Evolutionary conservation across 2,797 vertebrate genomes (phyloP).

Genomic region (Propithecus perrieri): DNA sequence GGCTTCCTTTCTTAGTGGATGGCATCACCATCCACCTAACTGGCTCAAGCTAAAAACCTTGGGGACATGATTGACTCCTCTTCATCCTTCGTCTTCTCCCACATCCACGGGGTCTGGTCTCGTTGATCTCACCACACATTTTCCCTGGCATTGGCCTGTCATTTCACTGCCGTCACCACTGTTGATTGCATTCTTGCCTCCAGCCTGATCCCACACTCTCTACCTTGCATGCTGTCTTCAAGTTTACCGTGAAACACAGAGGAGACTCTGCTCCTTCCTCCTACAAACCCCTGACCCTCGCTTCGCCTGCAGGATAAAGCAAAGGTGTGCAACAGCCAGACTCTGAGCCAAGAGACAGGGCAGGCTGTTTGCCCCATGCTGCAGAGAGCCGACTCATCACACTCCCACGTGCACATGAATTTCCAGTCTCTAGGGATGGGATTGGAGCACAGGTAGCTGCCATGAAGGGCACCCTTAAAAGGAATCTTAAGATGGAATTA

Average conservation of each 20-base stretch:
- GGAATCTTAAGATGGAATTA: neutral
- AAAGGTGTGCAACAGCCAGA: neutral
- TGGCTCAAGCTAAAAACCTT: neutral
- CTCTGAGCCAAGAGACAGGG: neutral
- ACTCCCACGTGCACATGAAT: accelerated
- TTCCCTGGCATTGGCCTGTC: neutral
- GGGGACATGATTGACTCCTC: neutral
- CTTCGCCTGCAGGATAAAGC: neutral
- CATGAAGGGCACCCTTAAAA: neutral
- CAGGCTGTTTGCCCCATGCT: accelerated
- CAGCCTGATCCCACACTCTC: neutral
- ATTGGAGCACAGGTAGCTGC: neutral
- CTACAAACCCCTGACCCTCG: accelerated
- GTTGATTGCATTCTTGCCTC: neutral
- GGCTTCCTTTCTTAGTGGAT: neutral
- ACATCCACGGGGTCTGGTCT: too few relatives aligned
- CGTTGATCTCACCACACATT: accelerated
- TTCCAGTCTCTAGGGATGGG: neutral
- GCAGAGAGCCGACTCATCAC: neutral
- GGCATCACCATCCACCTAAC: neutral
- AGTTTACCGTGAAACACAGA: neutral
- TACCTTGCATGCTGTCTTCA: neutral
- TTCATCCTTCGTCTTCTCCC: neutral
- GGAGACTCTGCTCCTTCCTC: neutral
- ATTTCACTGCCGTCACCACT: neutral